Percentiles rank a stretch among this genome's conserved stretches.
These are phyloP conservation scores for Planiliza haematocheilus DNA, from an alignment of 2,113 vertebrate species.

Conservation along the genomic window DNA sequence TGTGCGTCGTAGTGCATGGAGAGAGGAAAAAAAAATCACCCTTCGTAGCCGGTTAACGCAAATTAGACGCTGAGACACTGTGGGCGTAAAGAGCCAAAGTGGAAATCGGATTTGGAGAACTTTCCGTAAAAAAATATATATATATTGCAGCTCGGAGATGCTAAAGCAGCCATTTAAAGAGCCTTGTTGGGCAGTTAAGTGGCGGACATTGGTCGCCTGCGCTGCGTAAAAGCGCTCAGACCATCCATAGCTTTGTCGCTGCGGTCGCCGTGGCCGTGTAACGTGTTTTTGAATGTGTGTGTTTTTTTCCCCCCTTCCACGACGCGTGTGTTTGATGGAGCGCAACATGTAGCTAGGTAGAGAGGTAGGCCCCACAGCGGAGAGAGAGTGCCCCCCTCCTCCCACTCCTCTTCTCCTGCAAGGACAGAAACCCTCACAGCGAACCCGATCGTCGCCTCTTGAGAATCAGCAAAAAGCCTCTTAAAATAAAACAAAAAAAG, in stretches of 20 bases:
- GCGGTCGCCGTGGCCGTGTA: not conserved
- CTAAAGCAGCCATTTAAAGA: conserved; percentile 15
- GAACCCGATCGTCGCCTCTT: not conserved
- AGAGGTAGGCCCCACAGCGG: conserved; percentile 17
- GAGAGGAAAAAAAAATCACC: too few relatives aligned
- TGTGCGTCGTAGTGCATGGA: too few relatives aligned
- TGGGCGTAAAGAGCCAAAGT: not conserved
- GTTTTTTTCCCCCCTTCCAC: conserved; percentile 4
- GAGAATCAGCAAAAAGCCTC: not conserved
- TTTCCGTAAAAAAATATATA: not conserved
- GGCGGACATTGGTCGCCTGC: not conserved
- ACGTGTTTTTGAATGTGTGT: not conserved
- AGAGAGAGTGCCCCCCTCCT: not conserved
- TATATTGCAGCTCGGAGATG: not conserved
- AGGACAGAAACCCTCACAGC: not conserved
- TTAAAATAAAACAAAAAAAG: too few relatives aligned
- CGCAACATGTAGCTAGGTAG: conserved; percentile 76
- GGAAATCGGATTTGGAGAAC: not conserved
- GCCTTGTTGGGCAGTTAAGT: not conserved
- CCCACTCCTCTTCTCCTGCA: not conserved
- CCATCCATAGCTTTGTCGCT: not conserved
- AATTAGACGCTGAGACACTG: not conserved
- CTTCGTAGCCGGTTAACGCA: not conserved
- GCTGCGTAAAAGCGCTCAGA: not conserved
- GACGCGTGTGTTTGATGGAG: conserved; percentile 16